Percentiles rank a stretch among this genome's conserved stretches.
Conservation (phyloP, 2,888 invertebrate genomes). For the Conus canariensis region DNA sequence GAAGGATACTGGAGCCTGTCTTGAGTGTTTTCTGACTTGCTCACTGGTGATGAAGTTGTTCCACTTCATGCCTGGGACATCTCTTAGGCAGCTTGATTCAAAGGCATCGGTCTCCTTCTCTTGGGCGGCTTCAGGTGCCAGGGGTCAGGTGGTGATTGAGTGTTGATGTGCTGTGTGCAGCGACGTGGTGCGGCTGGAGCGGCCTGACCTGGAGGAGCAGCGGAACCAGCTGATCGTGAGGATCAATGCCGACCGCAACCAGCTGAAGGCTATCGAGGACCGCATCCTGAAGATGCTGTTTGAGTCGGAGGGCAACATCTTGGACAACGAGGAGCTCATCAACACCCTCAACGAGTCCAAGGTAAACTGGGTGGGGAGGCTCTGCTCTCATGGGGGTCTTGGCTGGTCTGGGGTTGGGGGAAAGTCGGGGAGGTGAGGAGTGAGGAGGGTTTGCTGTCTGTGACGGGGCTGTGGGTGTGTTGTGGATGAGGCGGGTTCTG, state of each 20-base stretch:
- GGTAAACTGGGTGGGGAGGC: conserved; percentile 58
- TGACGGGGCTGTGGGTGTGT: too few species aligned
- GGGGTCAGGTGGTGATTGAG: too few species aligned
- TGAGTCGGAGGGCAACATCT: conserved; percentile 79
- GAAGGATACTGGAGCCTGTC: too few species aligned
- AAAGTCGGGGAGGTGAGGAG: too few species aligned
- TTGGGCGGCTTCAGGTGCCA: too few species aligned
- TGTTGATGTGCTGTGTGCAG: conserved; percentile 52
- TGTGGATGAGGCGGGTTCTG: too few species aligned
- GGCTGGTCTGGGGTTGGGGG: neutral
- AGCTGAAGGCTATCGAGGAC: conserved; percentile 79
- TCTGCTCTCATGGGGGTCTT: neutral
- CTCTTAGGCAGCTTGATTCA: too few species aligned
- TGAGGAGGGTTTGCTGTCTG: too few species aligned
- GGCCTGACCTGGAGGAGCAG: conserved; percentile 79
- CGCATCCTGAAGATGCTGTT: conserved; percentile 79
- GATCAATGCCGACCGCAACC: conserved; percentile 79
- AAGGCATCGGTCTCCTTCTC: too few species aligned
- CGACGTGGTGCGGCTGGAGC: conserved; percentile 78
- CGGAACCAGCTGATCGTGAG: conserved; percentile 78
- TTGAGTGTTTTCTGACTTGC: too few species aligned
- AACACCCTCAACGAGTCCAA: conserved; percentile 79
- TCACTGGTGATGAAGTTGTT: too few species aligned
- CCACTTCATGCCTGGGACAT: too few species aligned
- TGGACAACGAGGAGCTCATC: conserved; percentile 79